Evolutionary conservation across 2,113 vertebrate genomes (phyloP).

Genomic region (Rissa tridactyla): DNA sequence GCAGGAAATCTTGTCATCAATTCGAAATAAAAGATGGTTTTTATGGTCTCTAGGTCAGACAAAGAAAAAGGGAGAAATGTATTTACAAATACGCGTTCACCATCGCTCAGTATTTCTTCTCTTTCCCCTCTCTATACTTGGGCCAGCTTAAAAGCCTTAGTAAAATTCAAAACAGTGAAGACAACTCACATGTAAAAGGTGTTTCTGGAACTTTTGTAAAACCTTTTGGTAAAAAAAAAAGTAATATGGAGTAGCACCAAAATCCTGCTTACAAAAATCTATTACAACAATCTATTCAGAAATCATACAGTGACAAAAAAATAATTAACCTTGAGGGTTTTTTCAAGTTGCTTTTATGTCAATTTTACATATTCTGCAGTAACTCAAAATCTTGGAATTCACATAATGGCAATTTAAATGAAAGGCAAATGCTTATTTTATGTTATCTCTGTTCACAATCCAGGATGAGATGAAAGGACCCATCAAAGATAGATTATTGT

Average conservation of each 20-base stretch:
- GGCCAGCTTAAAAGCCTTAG: not conserved
- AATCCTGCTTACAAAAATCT: not conserved
- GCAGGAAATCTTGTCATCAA: constrained; percentile 83
- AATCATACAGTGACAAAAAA: not conserved
- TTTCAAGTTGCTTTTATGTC: not conserved
- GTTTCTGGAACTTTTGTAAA: not conserved
- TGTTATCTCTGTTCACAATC: not conserved
- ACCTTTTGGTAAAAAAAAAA: not conserved
- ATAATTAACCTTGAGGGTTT: not conserved
- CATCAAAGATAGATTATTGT: not conserved
- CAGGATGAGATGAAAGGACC: not conserved
- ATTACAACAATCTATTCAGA: not conserved
- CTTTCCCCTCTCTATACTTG: not conserved
- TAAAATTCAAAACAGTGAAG: not conserved
- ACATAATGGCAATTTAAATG: not conserved
- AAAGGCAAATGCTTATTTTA: not conserved
- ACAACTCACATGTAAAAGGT: not conserved
- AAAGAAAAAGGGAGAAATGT: not conserved
- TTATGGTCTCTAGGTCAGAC: constrained; percentile 62
- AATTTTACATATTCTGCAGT: not conserved
- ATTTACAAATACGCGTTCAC: not conserved
- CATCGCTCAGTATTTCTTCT: not conserved
- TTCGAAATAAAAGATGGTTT: constrained; percentile 64
- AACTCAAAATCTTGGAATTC: not conserved
- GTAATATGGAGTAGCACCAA: not conserved